Evolutionary conservation across 2,888 invertebrate species (phyloP).

Genomic region (Apotomis capreana): DNA sequence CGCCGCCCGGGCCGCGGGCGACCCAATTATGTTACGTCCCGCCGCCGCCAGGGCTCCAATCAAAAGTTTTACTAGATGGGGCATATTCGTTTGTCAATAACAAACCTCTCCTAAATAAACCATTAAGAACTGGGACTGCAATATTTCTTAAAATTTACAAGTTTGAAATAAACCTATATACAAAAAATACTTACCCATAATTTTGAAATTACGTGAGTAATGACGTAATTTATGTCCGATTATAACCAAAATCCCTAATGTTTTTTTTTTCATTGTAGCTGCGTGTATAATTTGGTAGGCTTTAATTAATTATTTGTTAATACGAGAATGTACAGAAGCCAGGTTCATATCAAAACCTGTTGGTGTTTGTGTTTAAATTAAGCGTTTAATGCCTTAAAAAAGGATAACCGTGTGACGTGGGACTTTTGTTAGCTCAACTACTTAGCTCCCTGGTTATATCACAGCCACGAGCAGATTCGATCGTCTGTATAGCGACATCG

Average conservation of each 20-base stretch:
- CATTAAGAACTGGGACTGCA: too few relatives aligned
- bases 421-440: conserved; percentile 15
- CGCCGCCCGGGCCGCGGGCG: conserved; percentile 9
- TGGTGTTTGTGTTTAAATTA: background rate
- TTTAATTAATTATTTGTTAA: background rate
- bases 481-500: background rate
- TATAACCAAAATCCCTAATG: too few relatives aligned
- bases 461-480: background rate
- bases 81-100: background rate
- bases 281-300: background rate
- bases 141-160: too few relatives aligned
- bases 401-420: conserved; percentile 12
- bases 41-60: background rate
- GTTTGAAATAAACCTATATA: too few relatives aligned
- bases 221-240: too few relatives aligned
- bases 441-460: conserved; percentile 16
- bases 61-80: conserved; percentile 8
- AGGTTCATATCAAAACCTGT: background rate
- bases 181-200: too few relatives aligned
- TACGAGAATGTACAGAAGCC: background rate
- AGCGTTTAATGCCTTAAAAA: conserved; percentile 6
- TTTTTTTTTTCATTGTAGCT: too few relatives aligned
- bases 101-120: background rate
- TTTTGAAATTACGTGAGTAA: too few relatives aligned
- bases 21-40: conserved; percentile 16